Evolutionary conservation across 2,113 vertebrate genomes (phyloP).

Genomic region (Petromus typicus): DNA sequence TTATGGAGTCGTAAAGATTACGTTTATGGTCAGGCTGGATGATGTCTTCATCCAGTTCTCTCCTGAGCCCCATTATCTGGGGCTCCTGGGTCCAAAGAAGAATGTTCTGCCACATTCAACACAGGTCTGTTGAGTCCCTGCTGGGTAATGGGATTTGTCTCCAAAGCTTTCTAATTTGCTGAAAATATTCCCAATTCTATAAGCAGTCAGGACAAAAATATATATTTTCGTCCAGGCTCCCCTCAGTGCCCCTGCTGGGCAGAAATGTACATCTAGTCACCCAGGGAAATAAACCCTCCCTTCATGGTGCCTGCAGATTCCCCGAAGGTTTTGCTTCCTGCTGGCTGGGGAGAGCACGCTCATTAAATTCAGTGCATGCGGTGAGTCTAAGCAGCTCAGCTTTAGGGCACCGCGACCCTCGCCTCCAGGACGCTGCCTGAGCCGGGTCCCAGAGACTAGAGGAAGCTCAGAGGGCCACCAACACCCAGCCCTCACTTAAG

Average conservation of each 20-base stretch:
- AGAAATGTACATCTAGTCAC: slow-evolving; percentile 21
- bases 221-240: neutral
- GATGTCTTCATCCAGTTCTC: slow-evolving; percentile 63
- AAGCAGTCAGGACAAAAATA: neutral
- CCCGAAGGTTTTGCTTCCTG: neutral
- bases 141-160: slow-evolving; percentile 48
- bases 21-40: slow-evolving; percentile 27
- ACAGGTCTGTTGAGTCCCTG: slow-evolving; percentile 52
- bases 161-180: slow-evolving; percentile 60
- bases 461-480: accelerated
- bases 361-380: neutral
- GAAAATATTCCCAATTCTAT: slow-evolving; percentile 65
- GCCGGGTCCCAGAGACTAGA: neutral
- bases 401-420: neutral
- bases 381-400: neutral
- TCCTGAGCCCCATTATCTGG: neutral
- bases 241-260: neutral
- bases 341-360: neutral
- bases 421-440: neutral
- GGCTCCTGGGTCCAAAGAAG: neutral
- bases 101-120: neutral
- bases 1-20: slow-evolving; percentile 65
- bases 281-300: slow-evolving; percentile 50
- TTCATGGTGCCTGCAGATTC: neutral
- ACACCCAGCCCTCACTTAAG: neutral